These are phyloP conservation scores for Criorhina ranunculi DNA, from an alignment of 2,888 invertebrate genomes.

Conservation along the genomic window DNA sequence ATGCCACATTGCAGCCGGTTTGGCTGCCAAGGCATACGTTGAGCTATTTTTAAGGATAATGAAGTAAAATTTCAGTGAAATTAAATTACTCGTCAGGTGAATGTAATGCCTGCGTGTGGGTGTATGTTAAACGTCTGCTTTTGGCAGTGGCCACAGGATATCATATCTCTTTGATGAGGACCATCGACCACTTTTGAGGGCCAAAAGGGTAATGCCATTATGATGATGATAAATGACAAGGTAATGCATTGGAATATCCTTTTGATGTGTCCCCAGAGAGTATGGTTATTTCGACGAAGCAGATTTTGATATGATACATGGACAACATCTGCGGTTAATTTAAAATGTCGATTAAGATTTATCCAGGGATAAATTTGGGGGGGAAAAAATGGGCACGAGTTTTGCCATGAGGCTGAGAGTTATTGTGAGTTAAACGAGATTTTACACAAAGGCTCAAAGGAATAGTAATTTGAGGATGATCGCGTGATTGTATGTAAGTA, in stretches of 20 bases:
- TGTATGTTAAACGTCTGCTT: neutral
- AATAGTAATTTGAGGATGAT: too few species aligned
- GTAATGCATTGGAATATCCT: constrained; percentile 62
- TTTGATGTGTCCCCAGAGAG: constrained; percentile 66
- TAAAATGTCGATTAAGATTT: constrained; percentile 56
- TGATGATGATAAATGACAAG: constrained; percentile 72
- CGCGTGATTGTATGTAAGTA: too few species aligned
- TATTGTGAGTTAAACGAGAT: constrained; percentile 7
- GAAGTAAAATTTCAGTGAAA: constrained; percentile 43
- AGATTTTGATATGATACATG: constrained; percentile 18
- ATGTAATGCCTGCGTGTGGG: constrained; percentile 30
- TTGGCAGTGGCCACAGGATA: constrained; percentile 43
- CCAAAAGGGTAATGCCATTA: constrained; percentile 64
- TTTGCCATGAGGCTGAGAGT: neutral
- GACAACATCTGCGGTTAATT: constrained; percentile 62
- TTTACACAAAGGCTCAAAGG: too few species aligned
- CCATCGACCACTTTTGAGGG: constrained; percentile 26
- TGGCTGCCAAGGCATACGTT: constrained; percentile 1
- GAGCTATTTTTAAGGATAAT: constrained; percentile 26
- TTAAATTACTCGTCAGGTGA: constrained; percentile 55
- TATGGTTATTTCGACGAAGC: neutral
- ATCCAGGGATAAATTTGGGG: constrained; percentile 36
- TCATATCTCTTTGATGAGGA: constrained; percentile 19
- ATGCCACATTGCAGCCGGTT: constrained; percentile 18
- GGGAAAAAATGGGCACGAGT: constrained; percentile 3